Evolutionary conservation across 2,113 vertebrate species (phyloP).

Genomic region (Oostethus manadensis): DNA sequence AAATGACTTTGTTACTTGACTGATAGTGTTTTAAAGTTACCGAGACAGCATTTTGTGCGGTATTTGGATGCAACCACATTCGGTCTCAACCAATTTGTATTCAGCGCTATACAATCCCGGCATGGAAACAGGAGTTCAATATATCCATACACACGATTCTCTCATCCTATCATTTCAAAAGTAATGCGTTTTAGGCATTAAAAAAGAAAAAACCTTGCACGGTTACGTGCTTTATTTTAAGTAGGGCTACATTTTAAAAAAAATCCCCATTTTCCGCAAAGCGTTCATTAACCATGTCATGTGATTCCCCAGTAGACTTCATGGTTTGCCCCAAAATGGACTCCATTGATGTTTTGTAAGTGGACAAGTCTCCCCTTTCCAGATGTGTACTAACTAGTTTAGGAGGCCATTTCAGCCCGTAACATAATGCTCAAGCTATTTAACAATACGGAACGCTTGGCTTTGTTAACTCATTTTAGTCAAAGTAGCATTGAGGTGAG

Average conservation of each 20-base stretch:
- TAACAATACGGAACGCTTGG: not conserved
- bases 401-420: not conserved
- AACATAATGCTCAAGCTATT: not conserved
- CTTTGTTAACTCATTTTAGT: not conserved
- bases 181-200: not conserved
- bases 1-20: no score
- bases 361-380: conserved; percentile 10
- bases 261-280: conserved; percentile 15
- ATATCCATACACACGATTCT: no score
- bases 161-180: no score
- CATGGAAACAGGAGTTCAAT: no score
- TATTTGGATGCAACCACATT: no score
- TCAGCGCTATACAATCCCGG: no score
- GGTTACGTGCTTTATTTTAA: conserved; percentile 1
- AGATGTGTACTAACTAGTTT: conserved; percentile 19
- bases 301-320: conserved; percentile 17
- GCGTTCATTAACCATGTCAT: conserved; percentile 31
- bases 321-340: conserved; percentile 25
- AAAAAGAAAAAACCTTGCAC: not conserved
- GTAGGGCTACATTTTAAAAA: conserved; percentile 18
- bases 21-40: no score
- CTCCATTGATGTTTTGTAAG: conserved; percentile 15
- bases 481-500: not conserved
- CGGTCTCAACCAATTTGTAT: no score
- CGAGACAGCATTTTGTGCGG: no score